phyloP scores from a whole-genome alignment of 2,797 vertebrate genomes.

The Girardinus metallicus region DNA sequence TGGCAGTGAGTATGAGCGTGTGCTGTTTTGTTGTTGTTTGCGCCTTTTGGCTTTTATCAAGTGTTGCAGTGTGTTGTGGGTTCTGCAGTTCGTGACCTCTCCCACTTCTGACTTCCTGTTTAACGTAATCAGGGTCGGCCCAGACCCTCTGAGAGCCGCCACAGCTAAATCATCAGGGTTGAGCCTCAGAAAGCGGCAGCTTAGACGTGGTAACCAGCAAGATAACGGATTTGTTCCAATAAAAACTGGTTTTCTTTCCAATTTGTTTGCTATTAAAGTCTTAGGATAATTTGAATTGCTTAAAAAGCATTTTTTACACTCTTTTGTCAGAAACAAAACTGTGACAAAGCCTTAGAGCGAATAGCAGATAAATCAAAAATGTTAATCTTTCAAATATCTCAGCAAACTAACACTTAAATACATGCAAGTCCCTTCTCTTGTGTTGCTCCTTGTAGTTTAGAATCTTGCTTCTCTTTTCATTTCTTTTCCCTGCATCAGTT shows the following conservation, averaged over 20 bases:
- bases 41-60: slow-evolving; percentile 73
- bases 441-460: slow-evolving; percentile 20
- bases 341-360: not conserved
- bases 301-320: slow-evolving; percentile 4
- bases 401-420: slow-evolving; percentile 24
- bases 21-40: slow-evolving; percentile 54
- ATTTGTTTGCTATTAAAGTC: not conserved
- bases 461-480: slow-evolving; percentile 37
- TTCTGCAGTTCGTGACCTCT: slow-evolving; percentile 73
- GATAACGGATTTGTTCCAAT: not conserved
- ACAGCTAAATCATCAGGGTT: slow-evolving; percentile 59
- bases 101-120: slow-evolving; percentile 79
- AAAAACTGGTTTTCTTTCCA: not conserved
- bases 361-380: not conserved
- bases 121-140: slow-evolving; percentile 76
- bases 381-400: not conserved
- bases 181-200: slow-evolving; percentile 12
- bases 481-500: slow-evolving; percentile 37
- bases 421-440: not conserved
- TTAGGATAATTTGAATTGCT: not conserved
- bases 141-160: slow-evolving; percentile 72
- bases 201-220: not conserved
- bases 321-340: slow-evolving; percentile 1
- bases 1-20: slow-evolving; percentile 9
- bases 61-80: slow-evolving; percentile 58